These are phyloP conservation scores for Nesogale talazaci DNA, from an alignment of 2,113 vertebrate species.

Conservation along the genomic window DNA sequence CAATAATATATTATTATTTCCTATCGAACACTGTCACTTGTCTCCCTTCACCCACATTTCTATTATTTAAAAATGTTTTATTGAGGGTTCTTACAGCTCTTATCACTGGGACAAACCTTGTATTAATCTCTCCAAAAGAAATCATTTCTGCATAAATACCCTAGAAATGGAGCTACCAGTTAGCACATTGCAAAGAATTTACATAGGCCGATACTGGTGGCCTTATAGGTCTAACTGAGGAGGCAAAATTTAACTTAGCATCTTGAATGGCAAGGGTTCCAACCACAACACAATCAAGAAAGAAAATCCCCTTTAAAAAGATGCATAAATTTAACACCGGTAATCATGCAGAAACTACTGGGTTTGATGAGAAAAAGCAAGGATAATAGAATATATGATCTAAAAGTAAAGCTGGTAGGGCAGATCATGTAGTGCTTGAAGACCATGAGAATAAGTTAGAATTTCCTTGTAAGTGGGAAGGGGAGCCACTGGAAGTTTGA, in stretches of 20 bases:
- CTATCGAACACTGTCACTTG: no score
- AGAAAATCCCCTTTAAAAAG: conserved; percentile 2
- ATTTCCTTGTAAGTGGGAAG: background rate
- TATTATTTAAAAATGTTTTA: no score
- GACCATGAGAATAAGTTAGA: background rate
- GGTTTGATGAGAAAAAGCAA: background rate
- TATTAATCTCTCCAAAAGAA: no score
- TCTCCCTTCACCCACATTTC: no score
- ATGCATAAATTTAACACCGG: background rate
- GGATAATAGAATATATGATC: background rate
- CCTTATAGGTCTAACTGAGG: background rate
- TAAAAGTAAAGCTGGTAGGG: background rate
- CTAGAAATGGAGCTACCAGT: background rate
- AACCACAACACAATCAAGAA: background rate
- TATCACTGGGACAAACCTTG: no score
- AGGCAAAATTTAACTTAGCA: background rate
- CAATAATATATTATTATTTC: no score
- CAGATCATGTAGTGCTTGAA: background rate
- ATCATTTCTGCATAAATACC: background rate
- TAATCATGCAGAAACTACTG: background rate
- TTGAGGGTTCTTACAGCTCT: no score
- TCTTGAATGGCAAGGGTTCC: background rate
- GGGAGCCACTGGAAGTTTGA: background rate
- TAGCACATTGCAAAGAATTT: background rate
- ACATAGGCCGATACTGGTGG: background rate